Conservation (phyloP, 2,888 invertebrate species). For the Philopedon plagiatum region DNA sequence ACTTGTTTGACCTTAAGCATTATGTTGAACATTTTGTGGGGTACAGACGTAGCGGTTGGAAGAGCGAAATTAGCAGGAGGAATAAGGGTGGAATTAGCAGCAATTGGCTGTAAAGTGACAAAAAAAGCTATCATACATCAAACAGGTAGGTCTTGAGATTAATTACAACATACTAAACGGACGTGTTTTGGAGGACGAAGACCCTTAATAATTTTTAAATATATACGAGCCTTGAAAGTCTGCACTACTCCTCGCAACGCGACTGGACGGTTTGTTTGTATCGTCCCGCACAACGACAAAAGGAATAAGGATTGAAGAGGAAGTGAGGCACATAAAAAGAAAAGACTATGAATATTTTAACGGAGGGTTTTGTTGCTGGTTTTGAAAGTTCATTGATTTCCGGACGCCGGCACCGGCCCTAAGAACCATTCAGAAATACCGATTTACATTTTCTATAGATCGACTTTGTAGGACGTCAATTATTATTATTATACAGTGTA, state of each 20-base stretch:
- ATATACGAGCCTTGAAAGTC: constrained; percentile 37
- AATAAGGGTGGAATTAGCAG: no score
- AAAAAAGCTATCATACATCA: no score
- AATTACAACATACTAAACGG: no score
- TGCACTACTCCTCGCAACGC: constrained; percentile 15
- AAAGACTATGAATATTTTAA: constrained; percentile 14
- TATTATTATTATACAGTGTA: no score
- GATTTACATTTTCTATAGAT: background rate
- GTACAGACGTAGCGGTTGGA: no score
- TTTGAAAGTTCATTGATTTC: constrained; percentile 1
- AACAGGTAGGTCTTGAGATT: no score
- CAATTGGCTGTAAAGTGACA: no score
- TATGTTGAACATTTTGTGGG: no score
- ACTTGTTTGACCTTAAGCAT: no score
- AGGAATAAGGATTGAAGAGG: constrained; percentile 6
- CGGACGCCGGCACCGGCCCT: no score
- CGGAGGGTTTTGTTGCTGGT: background rate
- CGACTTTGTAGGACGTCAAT: background rate
- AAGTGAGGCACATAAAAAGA: constrained; percentile 12
- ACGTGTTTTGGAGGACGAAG: background rate
- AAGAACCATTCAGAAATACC: no score
- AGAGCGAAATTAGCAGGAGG: no score
- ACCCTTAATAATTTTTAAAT: constrained; percentile 36
- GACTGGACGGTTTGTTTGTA: constrained; percentile 35
- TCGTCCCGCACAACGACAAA: constrained; percentile 23